These are phyloP conservation scores for Thalassarche chlororhynchos DNA, from an alignment of 2,113 vertebrate species.

Conservation along the genomic window DNA sequence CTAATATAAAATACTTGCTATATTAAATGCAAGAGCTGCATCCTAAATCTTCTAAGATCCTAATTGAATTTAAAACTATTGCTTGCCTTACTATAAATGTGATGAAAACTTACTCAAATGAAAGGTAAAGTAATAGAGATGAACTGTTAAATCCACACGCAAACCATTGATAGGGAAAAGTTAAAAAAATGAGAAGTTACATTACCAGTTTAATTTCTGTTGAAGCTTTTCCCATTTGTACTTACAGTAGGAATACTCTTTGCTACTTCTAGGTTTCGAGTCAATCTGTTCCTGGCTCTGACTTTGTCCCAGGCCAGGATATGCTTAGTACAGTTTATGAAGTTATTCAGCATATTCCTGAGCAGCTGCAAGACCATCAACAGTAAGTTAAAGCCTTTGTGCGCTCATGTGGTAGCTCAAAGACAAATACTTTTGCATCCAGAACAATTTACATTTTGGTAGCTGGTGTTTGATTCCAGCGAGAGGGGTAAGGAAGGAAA, in stretches of 20 bases:
- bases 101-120: not conserved
- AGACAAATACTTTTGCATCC: not conserved
- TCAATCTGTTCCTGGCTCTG: conserved; percentile 35
- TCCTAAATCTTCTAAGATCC: not conserved
- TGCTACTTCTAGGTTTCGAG: conserved; percentile 62
- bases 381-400: conserved; percentile 64
- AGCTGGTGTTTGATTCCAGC: not conserved
- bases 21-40: not conserved
- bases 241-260: not conserved
- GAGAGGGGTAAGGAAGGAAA: not conserved
- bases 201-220: not conserved
- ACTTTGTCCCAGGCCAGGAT: conserved; percentile 49
- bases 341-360: conserved; percentile 78
- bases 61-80: not conserved
- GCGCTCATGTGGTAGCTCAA: not conserved
- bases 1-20: not conserved
- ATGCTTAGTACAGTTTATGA: conserved; percentile 74
- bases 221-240: not conserved
- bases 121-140: not conserved
- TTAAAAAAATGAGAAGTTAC: not conserved
- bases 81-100: not conserved
- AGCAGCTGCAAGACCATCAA: conserved; percentile 41
- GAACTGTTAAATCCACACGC: not conserved
- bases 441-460: not conserved
- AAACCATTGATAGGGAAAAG: not conserved